A percentile compares a stretch with the other conserved stretches of the same genome.
phyloP scores from a whole-genome alignment of 2,888 invertebrate genomes.

The Drosophila sordidapex region DNA sequence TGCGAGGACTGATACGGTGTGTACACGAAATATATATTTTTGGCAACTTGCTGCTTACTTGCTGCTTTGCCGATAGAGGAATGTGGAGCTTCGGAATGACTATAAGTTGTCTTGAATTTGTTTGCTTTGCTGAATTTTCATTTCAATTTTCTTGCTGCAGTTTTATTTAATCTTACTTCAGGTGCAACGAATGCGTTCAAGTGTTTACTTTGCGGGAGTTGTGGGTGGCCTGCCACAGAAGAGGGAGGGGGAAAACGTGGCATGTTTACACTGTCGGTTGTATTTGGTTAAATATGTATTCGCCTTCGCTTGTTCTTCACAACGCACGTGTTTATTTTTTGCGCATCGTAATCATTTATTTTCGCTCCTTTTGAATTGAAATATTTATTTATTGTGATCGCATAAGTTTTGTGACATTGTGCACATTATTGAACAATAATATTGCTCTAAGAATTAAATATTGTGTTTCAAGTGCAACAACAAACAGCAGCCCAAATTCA shows the following conservation, averaged over 20 bases:
- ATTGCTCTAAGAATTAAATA: too few species aligned
- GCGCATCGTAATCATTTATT: too few species aligned
- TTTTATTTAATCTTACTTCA: constrained; percentile 79
- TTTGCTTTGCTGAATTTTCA: constrained; percentile 75
- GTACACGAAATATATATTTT: constrained; percentile 35
- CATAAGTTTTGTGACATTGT: too few species aligned
- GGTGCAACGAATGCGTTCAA: constrained; percentile 68
- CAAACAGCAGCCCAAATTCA: too few species aligned
- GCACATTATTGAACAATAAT: too few species aligned
- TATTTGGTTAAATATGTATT: constrained; percentile 12
- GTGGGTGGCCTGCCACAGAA: background rate
- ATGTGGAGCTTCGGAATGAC: constrained; percentile 28
- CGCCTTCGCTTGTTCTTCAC: too few species aligned
- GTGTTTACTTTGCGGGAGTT: constrained; percentile 55
- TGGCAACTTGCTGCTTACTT: constrained; percentile 21
- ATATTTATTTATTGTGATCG: too few species aligned
- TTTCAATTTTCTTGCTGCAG: constrained; percentile 72
- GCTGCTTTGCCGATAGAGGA: constrained; percentile 6
- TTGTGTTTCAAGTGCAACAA: too few species aligned
- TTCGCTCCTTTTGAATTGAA: too few species aligned
- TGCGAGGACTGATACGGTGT: constrained; percentile 13
- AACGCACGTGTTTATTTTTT: too few species aligned
- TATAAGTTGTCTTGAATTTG: constrained; percentile 71
- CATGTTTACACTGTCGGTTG: constrained; percentile 28
- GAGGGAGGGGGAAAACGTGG: background rate